These are phyloP conservation scores for Luperina testacea DNA, from an alignment of 2,888 invertebrate genomes.

Conservation along the genomic window DNA sequence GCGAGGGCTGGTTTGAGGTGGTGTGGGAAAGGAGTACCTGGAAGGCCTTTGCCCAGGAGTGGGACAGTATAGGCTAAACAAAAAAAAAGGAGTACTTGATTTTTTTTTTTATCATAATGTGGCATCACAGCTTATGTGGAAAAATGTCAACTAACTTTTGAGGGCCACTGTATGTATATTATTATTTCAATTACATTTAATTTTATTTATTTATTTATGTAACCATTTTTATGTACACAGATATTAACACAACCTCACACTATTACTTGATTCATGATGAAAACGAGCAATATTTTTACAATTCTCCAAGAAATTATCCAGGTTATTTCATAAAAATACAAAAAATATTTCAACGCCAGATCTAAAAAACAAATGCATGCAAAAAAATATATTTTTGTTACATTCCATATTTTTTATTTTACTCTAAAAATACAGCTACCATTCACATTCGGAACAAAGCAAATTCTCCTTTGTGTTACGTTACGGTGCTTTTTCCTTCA, in stretches of 20 bases:
- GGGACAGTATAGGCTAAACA: too few species aligned
- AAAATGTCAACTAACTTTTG: too few species aligned
- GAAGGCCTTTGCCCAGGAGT: too few species aligned
- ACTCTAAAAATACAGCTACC: slow-evolving; percentile 40
- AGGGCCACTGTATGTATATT: too few species aligned
- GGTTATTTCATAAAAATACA: not conserved
- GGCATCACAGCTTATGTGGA: too few species aligned
- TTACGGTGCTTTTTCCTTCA: slow-evolving; percentile 67
- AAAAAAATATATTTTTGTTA: slow-evolving; percentile 18
- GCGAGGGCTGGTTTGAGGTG: too few species aligned
- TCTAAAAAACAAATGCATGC: slow-evolving; percentile 24
- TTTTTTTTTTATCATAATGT: not conserved
- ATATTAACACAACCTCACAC: not conserved
- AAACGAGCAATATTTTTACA: not conserved
- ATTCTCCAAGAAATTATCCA: not conserved
- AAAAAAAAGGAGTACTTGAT: not conserved
- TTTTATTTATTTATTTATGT: not conserved
- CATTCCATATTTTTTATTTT: slow-evolving; percentile 46
- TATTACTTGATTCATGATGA: not conserved
- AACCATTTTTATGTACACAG: not conserved
- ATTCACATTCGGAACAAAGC: slow-evolving; percentile 62
- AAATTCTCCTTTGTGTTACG: slow-evolving; percentile 62
- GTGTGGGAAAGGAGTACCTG: too few species aligned
- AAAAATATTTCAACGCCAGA: not conserved
- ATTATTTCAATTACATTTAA: not conserved